phyloP scores from a whole-genome alignment of 1,140 invertebrate species.

The Drosophila yakuba region DNA sequence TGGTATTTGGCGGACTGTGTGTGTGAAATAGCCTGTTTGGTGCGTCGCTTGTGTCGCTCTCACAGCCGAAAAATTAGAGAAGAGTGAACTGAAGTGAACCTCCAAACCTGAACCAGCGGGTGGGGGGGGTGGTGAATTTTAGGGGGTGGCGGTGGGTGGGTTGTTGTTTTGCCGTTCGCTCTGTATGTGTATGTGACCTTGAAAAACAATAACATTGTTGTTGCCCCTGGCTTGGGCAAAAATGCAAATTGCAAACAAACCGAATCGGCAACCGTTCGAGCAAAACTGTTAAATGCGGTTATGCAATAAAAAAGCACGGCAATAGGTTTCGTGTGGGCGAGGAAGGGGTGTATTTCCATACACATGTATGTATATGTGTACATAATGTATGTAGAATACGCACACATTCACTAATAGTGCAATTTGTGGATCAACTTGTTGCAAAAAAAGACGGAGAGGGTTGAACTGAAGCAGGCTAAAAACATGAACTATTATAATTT shows the following conservation, averaged over 20 bases:
- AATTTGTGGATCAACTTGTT: conserved; percentile 27
- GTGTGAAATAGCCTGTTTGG: conserved; percentile 49
- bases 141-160: conserved; percentile 28
- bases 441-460: not conserved
- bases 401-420: conserved; percentile 1
- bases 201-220: conserved; percentile 78
- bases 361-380: not conserved
- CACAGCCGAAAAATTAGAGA: conserved; percentile 19
- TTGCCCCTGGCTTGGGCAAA: conserved; percentile 51
- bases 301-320: conserved; percentile 61
- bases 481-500: no score
- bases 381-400: not conserved
- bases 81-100: conserved; percentile 41
- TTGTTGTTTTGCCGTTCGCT: conserved; percentile 33
- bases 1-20: not conserved
- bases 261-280: conserved; percentile 50
- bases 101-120: conserved; percentile 27
- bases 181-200: conserved; percentile 67
- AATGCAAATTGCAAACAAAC: conserved; percentile 80
- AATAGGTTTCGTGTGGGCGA: not conserved
- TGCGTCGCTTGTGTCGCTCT: conserved; percentile 42
- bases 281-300: conserved; percentile 74
- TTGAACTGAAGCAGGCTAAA: not conserved
- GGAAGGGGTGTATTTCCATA: not conserved
- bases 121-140: conserved; percentile 6